Evolutionary conservation across 2,888 invertebrate species (phyloP), one percentile per base, ranked within the genome.

Genomic region (Spodoptera littoralis): DNA sequence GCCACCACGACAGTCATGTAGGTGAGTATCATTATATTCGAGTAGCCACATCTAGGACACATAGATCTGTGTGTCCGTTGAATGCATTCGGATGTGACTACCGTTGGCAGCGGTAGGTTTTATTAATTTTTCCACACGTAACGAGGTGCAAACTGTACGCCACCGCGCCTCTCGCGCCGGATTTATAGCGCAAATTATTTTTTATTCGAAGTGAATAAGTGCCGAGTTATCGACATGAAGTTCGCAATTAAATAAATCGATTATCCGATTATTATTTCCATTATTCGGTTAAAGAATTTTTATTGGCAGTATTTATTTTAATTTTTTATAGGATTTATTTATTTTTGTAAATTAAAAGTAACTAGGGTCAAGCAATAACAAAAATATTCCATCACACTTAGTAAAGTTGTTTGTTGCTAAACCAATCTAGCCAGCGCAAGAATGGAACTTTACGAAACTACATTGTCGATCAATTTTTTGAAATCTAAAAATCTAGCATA

Each of bases 101-200:
- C 48, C 43, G 56, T 60, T 41, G 50, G 44, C 50, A 47, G 18
- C 24, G 58, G 75, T 51, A 74, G 74, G 73, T 86, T 88, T 86
- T 86, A 86, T 85, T 84, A 87, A 81, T 88, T 86, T 87, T 86
- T 82, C 77, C 81, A 82, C 82, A 83, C 71, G 77, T 85, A 85
- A 88, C 88, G 80, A 88, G 81, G 68, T 76, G 75, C 70, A 64
- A 75, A 74, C 68, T 68, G 61, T 54, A 68, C 53, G 36, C 49
- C 24, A 56, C 47, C 24, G 2, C 46, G 49, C 18, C 24, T 11
- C 27, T 42, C 27, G 41, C 13, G 22, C 30, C n/a, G 43, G 11
- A 61, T 52, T 46, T 51, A 50, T 43, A 30, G 24, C 24, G 30
- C 49, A 8, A 41, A 51, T 49, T 5, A 18, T 3, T 60, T 57